Percentiles rank a stretch among this genome's conserved stretches.
phyloP scores from a whole-genome alignment of 1,140 invertebrate species.

The Calycopis cecrops region DNA sequence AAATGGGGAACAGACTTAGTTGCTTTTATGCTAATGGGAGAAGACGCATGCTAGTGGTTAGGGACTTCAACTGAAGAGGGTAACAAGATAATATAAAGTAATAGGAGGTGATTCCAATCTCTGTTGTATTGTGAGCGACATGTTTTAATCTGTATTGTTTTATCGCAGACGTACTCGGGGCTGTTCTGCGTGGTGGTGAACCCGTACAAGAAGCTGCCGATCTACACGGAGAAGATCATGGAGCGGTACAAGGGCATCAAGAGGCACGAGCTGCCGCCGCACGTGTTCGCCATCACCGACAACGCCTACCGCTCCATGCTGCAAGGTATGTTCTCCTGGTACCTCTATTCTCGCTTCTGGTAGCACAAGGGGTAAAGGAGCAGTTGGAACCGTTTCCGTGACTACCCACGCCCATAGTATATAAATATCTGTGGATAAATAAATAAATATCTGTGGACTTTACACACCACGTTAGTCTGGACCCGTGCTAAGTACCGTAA shows the following conservation, averaged over 20 bases:
- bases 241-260: slow-evolving; percentile 99
- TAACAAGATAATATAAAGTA: neutral
- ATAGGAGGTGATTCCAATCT: neutral
- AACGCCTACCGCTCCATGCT: slow-evolving; percentile 99
- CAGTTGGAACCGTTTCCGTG: too few relatives aligned
- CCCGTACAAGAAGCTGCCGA: slow-evolving; percentile 98
- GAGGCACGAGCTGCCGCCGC: slow-evolving; percentile 98
- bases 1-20: too few relatives aligned
- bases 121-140: neutral
- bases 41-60: neutral
- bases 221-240: slow-evolving; percentile 99
- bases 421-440: too few relatives aligned
- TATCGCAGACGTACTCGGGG: slow-evolving; percentile 97
- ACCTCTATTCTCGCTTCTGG: neutral
- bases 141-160: slow-evolving; percentile 10
- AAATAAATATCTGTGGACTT: too few relatives aligned
- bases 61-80: neutral
- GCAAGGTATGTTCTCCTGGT: slow-evolving; percentile 85
- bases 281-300: slow-evolving; percentile 99
- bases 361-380: too few relatives aligned
- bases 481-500: too few relatives aligned
- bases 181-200: slow-evolving; percentile 99
- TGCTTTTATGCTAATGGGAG: neutral
- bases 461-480: too few relatives aligned
- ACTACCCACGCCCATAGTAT: too few relatives aligned